Base-by-base conservation (phyloP, 2,888 invertebrate genomes). In the Tiphia femorata region DNA sequence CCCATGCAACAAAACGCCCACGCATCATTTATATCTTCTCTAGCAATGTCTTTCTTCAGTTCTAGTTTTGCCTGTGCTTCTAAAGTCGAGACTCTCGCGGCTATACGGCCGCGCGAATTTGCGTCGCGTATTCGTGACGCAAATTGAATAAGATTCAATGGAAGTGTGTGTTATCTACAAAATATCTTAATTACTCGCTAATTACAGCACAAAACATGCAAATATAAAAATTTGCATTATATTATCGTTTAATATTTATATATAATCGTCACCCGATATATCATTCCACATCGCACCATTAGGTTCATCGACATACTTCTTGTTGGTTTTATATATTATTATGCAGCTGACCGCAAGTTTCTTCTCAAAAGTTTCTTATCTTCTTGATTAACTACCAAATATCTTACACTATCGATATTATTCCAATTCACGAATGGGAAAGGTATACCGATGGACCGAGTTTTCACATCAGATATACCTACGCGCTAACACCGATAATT, bases 161-260 rank as follows among this genome's bases (percentile, higher is more conserved):
- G 79, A 80, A 79, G 80, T 70, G 72, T 68, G 68, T 73, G 78
- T 82, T 82, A 81, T 81, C 82, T 82, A 82, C 82, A 81, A 82
- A 82, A 82, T 82, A 81, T 79, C 81, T 81, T 80, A 80, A 79
- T 82, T 81, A 81, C 79, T 81, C 76, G 81, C 81, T 81, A 82
- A 82, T 82, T 82, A 82, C 81, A 82, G 81, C 80, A 82, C 81
- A 80, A 81, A 80, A 81, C 80, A 82, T 81, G 82, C 82, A 81
- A 82, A 82, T 81, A 76, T 78, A 77, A 80, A 80, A 78, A 81
- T 81, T 81, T 82, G 81, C 81, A 82, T 78, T 79, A 81, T 78
- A 79, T 78, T 75, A 78, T 79, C 72, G 69, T 68, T n/a, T 69
- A 69, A 75, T 78, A 79, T 79, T 74, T 79, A 77, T 80, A 74